A percentile compares a stretch with the other conserved stretches of the same genome.
These are phyloP conservation scores for Callionymus lyra DNA, from an alignment of 2,113 vertebrate genomes.

Conservation along the genomic window DNA sequence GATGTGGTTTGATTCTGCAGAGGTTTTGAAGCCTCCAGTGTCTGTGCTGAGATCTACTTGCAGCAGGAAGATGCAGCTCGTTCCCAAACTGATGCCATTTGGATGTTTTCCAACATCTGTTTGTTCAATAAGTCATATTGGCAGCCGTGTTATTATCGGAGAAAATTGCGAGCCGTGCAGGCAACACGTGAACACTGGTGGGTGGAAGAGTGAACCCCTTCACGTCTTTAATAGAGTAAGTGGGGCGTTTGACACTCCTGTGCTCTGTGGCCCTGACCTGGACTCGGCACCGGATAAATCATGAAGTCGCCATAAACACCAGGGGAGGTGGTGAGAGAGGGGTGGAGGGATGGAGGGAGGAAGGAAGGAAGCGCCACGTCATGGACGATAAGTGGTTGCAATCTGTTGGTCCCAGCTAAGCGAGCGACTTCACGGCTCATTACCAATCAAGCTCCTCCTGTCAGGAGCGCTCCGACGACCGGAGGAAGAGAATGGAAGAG, in stretches of 20 bases:
- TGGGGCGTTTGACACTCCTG: constrained; percentile 37
- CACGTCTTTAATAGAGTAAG: constrained; percentile 32
- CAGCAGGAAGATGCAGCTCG: too few relatives aligned
- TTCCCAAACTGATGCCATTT: background rate
- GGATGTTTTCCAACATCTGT: constrained; percentile 8
- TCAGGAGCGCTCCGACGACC: constrained; percentile 35
- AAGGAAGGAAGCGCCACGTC: constrained; percentile 29
- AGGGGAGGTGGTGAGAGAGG: constrained; percentile 15
- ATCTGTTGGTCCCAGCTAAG: constrained; percentile 57
- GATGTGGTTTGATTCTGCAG: too few relatives aligned
- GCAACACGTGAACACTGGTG: constrained; percentile 16
- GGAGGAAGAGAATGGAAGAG: constrained; percentile 32
- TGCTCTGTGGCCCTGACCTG: constrained; percentile 54
- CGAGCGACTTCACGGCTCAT: constrained; percentile 58
- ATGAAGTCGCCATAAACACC: constrained; percentile 40
- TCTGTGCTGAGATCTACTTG: too few relatives aligned
- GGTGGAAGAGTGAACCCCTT: constrained; percentile 40
- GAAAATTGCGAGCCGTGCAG: constrained; percentile 1
- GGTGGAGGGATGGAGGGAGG: constrained; percentile 8
- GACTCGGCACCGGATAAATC: constrained; percentile 51
- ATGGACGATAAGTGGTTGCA: constrained; percentile 55
- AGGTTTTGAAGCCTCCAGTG: too few relatives aligned
- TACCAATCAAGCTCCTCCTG: constrained; percentile 58
- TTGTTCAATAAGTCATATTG: constrained; percentile 15
- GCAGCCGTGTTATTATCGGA: constrained; percentile 5